Evolutionary conservation across 2,797 vertebrate species (phyloP), one percentile per base, ranked within the genome.

Genomic region (Tapera naevia): DNA sequence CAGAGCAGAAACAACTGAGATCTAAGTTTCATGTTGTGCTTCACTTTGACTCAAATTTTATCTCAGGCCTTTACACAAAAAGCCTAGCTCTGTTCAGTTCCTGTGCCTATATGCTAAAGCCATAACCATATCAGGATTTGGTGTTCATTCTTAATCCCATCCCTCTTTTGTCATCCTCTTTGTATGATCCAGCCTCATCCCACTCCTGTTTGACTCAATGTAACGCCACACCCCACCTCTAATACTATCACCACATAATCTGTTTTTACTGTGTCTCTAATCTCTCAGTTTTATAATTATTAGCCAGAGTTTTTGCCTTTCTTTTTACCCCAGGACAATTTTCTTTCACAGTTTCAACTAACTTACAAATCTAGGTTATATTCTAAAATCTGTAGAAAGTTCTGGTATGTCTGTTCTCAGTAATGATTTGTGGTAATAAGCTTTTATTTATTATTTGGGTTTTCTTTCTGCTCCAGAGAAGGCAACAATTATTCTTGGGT

Each of bases 401-500:
- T 70, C 39, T 85, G 58, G 19, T 80, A 70, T 83, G 50, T 9
- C 27, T 78, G 11, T 45, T 73, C 57, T 53, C 54, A 35, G 32
- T 72, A 84, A 75, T 54, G n/a, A 78, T 32, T 58, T n/a, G 10
- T 41, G 17, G 25, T 69, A 65, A 88, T 87, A 89, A 91, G 32
- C 2, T 91, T 41, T 14, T 33, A 16, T 45, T 80, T 71, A 53
- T 58, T 30, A 51, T 67, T 80, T 82, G 6, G 2, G 64, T 39
- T 73, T 94, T 89, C 41, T 75, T 53, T 89, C 76, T 88, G 64
- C 46, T 72, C 66, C 32, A 95, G 88, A 93, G 85, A 39, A 13
- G 33, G 27, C 56, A 80, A 46, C 48, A 53, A 9, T 62, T 89
- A 71, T 67, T 85, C 28, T 86, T 93, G 23, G 13, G 9, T 94